Evolutionary conservation across 2,797 vertebrate genomes (phyloP).

Genomic region (Coendou prehensilis): DNA sequence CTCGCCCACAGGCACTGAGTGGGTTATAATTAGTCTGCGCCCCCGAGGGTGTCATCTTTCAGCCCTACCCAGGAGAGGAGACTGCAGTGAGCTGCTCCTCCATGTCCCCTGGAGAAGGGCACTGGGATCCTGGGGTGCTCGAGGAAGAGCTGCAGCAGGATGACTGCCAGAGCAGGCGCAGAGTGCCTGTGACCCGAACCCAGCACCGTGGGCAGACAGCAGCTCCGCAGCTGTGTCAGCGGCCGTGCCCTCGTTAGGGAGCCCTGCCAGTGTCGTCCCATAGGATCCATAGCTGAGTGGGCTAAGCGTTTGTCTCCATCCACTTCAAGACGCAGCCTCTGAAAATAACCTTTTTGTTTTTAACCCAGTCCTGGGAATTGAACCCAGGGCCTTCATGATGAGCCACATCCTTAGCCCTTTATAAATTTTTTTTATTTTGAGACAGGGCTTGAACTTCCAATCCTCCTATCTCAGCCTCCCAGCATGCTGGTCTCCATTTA

Average conservation of each 20-base stretch:
- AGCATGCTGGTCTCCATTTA: neutral
- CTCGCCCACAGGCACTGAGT: conserved; percentile 78
- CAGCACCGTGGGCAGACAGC: conserved; percentile 79
- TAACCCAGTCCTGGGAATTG: neutral
- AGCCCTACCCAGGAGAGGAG: conserved; percentile 49
- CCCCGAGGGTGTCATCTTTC: conserved; percentile 83
- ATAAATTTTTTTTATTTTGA: neutral
- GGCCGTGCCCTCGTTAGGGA: conserved; percentile 31
- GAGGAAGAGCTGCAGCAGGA: conserved; percentile 32
- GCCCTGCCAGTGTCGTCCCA: conserved; percentile 82
- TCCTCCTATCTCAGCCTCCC: neutral
- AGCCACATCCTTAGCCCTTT: neutral
- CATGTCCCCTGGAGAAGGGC: conserved; percentile 71
- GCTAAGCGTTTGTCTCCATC: conserved; percentile 69
- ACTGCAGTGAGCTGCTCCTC: conserved; percentile 43
- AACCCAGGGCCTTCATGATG: neutral
- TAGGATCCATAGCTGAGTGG: conserved; percentile 77
- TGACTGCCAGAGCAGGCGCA: neutral
- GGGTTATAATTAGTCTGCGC: conserved; percentile 86
- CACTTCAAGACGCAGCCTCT: conserved; percentile 64
- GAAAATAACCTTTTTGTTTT: neutral
- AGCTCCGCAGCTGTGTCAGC: conserved; percentile 78
- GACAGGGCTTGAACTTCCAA: neutral
- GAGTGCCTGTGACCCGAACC: conserved; percentile 50
- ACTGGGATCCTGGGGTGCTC: conserved; percentile 44